Percentiles rank a stretch among this genome's conserved stretches.
Conservation (phyloP, 2,888 invertebrate genomes). For the Ceraclea dissimilis region DNA sequence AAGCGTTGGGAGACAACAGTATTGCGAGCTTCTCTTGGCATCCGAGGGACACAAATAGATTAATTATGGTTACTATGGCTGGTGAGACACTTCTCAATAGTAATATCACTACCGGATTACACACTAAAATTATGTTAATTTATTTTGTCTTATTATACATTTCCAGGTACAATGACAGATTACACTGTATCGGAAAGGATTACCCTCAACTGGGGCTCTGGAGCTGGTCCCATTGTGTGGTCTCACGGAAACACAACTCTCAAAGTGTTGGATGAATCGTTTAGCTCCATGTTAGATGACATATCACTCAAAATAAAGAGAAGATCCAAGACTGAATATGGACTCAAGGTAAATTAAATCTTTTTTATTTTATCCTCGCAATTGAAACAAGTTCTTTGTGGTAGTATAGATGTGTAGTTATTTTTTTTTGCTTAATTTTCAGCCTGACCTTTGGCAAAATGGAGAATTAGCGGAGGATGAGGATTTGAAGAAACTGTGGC, state of each 20-base stretch:
- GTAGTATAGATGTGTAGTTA: too few relatives aligned
- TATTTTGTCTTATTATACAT: conserved; percentile 9
- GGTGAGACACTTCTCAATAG: conserved; percentile 40
- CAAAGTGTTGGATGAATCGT: conserved; percentile 49
- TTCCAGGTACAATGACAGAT: conserved; percentile 57
- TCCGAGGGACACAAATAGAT: conserved; percentile 67
- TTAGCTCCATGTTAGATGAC: conserved; percentile 55
- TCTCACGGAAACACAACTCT: conserved; percentile 61
- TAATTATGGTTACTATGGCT: conserved; percentile 58
- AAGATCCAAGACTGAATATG: conserved; percentile 68
- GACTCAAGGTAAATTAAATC: conserved; percentile 57
- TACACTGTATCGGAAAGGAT: conserved; percentile 75
- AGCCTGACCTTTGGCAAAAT: conserved; percentile 72
- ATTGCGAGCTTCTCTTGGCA: conserved; percentile 85
- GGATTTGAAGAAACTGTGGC: conserved; percentile 73
- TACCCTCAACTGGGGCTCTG: conserved; percentile 73
- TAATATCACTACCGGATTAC: too few relatives aligned
- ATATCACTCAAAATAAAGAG: conserved; percentile 65
- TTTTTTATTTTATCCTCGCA: background rate
- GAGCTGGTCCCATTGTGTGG: conserved; percentile 61
- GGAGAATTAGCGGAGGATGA: conserved; percentile 70
- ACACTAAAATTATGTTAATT: background rate
- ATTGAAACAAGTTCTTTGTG: too few relatives aligned
- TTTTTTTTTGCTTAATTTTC: conserved; percentile 26
- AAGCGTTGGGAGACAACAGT: conserved; percentile 30